These are phyloP conservation scores for Aramus guarauna DNA, from an alignment of 2,113 vertebrate species.

Conservation along the genomic window DNA sequence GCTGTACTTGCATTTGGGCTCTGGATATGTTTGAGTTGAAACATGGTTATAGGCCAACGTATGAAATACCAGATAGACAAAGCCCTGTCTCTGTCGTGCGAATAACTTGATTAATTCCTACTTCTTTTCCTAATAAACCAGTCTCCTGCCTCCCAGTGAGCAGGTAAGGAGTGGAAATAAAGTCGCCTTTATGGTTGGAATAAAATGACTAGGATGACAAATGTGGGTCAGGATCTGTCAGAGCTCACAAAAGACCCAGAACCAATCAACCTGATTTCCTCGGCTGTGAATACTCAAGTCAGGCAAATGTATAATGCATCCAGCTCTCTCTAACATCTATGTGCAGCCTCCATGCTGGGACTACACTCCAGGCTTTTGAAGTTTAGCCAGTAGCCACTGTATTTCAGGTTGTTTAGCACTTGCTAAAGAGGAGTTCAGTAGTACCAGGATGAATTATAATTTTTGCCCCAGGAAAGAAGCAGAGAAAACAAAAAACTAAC, in stretches of 20 bases:
- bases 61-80: not conserved
- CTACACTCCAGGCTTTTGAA: constrained; percentile 36
- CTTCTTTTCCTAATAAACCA: not conserved
- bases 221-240: not conserved
- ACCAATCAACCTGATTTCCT: constrained; percentile 28
- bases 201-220: constrained; percentile 9
- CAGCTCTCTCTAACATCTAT: not conserved
- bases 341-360: constrained; percentile 5
- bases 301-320: not conserved
- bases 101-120: not conserved
- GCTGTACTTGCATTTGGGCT: not conserved
- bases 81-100: not conserved
- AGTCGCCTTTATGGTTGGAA: not conserved
- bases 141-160: not conserved
- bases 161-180: not conserved
- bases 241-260: not conserved
- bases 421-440: not conserved
- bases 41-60: not conserved
- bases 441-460: not conserved
- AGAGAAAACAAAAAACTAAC: constrained; percentile 26
- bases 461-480: constrained; percentile 51
- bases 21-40: not conserved
- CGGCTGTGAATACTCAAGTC: not conserved
- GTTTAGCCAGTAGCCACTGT: constrained; percentile 30
- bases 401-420: constrained; percentile 24